Conservation (phyloP, 2,113 vertebrate species). For the Albula goreensis region DNA sequence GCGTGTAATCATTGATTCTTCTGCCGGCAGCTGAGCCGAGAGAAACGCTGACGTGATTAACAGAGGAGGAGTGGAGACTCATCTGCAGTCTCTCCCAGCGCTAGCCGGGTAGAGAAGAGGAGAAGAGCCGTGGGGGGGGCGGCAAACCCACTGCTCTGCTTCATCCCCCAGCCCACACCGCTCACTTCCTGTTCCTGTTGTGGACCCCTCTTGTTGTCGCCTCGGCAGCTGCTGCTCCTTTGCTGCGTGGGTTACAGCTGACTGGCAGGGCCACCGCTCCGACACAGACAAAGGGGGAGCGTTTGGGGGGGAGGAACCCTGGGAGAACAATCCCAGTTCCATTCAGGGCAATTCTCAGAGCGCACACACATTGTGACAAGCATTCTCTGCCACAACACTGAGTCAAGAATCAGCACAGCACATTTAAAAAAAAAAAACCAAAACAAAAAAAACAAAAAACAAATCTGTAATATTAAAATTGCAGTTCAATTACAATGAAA, state of each 20-base stretch:
- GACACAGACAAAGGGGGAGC: not conserved
- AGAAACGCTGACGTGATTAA: slow-evolving; percentile 18
- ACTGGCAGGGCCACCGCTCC: not conserved
- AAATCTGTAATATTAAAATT: too few relatives aligned
- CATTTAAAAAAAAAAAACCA: too few relatives aligned
- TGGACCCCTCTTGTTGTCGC: not conserved
- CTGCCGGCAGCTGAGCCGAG: slow-evolving; percentile 1
- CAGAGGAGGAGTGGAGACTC: slow-evolving; percentile 34
- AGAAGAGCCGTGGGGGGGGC: slow-evolving; percentile 68
- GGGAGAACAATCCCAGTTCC: too few relatives aligned
- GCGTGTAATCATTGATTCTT: not conserved
- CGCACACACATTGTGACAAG: too few relatives aligned
- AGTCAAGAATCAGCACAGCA: too few relatives aligned
- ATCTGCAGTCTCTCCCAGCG: slow-evolving; percentile 60
- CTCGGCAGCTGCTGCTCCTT: not conserved
- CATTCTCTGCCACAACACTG: too few relatives aligned
- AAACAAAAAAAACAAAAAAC: too few relatives aligned
- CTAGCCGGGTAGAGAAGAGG: slow-evolving; percentile 49
- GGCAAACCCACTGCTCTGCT: not conserved
- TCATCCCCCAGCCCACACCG: too few relatives aligned
- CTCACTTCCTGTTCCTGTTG: too few relatives aligned
- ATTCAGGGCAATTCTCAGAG: too few relatives aligned
- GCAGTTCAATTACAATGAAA: too few relatives aligned
- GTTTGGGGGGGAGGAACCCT: too few relatives aligned
- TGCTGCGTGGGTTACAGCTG: not conserved